These are phyloP conservation scores for Sorex fumeus DNA, from an alignment of 2,113 vertebrate genomes.

Conservation along the genomic window DNA sequence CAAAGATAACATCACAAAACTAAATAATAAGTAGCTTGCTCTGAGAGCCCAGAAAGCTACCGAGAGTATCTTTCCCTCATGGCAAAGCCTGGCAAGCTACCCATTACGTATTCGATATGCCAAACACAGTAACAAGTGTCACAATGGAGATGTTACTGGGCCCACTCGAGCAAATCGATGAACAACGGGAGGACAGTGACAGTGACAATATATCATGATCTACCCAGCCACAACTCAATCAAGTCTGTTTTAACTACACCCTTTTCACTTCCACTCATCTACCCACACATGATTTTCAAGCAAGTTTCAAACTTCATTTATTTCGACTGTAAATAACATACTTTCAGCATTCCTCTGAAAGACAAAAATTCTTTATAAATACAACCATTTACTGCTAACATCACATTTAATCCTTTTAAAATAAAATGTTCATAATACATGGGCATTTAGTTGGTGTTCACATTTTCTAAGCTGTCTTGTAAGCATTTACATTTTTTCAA, in stretches of 20 bases:
- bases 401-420: constrained; percentile 29
- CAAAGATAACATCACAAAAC: constrained; percentile 33
- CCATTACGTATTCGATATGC: too few species aligned
- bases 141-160: too few species aligned
- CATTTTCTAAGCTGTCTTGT: background rate
- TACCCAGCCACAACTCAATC: background rate
- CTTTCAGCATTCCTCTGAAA: constrained; percentile 28
- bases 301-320: constrained; percentile 23
- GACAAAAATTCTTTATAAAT: constrained; percentile 33
- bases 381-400: background rate
- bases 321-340: background rate
- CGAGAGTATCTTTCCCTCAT: too few species aligned
- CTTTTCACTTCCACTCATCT: background rate
- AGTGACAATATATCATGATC: background rate
- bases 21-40: constrained; percentile 14
- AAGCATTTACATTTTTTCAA: constrained; percentile 53
- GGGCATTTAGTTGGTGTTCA: background rate
- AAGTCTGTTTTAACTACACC: background rate
- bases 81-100: too few species aligned
- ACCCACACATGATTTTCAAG: constrained; percentile 24
- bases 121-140: too few species aligned
- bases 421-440: background rate
- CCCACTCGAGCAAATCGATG: too few species aligned
- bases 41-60: too few species aligned
- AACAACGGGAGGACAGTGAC: too few species aligned